Base-by-base conservation (phyloP, 1,140 invertebrate genomes). In the Drosophila nebulosa region DNA sequence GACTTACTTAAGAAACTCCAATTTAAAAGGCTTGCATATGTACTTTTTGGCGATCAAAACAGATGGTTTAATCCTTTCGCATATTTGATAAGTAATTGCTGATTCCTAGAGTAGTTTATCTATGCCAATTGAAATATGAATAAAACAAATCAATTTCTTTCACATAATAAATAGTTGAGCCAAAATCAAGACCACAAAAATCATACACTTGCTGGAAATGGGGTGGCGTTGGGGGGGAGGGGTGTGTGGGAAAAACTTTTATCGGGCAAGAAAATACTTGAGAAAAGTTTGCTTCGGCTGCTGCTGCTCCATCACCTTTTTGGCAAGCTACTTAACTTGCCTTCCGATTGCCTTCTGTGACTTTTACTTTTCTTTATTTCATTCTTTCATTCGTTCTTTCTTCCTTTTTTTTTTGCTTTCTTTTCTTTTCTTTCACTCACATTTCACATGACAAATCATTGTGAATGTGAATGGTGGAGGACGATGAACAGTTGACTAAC, bases 381-480 rank as follows among this genome's bases (percentile, higher is more conserved):
- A 24, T 51, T 69, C 39, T 16, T 46, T 22, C 30, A 55, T 57
- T 63, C 57, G 3, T 52, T 60, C 9, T 36, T 30, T 14, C 14
- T n/a, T 4, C 24, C 2, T 27, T 14, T 27, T 10, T 16, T 22
- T 21, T n/a, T 14, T 52, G 16, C 9, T 1, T 32, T 9, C 18
- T 51, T 71, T 53, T 7, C 16, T 14, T 32, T 22, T 50, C 59
- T 69, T 69, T 64, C 10, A 55, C 60, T 55, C 55, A 52, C 62
- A 35, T 60, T 78, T 68, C 76, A 74, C 70, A 79, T 79, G 77
- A 80, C 74, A 81, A 80, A 80, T 80, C 79, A 80, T 73, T 36
- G 61, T 4, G 26, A 27, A 26, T 36, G 61, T 4, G 26, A 27
- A 26, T 7, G 12, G 10, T n/a, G 51, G n/a, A 1, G 32, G 22